These are phyloP conservation scores for Triplophysa bombifrons DNA, from an alignment of 2,797 vertebrate species.

Conservation along the genomic window DNA sequence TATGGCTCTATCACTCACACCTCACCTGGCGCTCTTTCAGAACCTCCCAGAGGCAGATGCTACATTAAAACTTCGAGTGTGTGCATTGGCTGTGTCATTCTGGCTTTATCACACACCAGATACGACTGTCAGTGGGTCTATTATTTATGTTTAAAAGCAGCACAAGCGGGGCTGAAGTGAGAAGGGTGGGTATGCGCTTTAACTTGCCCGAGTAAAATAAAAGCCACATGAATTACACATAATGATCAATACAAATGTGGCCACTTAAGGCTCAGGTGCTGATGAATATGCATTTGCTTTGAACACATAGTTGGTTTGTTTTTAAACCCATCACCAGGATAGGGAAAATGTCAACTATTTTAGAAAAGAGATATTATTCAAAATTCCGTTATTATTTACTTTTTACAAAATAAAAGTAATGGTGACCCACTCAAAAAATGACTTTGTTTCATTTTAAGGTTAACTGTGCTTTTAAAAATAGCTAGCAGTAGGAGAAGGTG, in stretches of 20 bases:
- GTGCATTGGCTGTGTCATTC: background rate
- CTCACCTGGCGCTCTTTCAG: constrained; percentile 1
- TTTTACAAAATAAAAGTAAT: background rate
- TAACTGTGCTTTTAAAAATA: too few relatives aligned
- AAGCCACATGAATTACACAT: constrained; percentile 78
- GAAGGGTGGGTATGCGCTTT: constrained; percentile 69
- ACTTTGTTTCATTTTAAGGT: background rate
- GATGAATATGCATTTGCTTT: constrained; percentile 80
- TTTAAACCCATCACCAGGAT: background rate
- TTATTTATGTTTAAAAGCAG: background rate
- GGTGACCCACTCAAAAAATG: background rate
- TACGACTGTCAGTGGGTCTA: constrained; percentile 29
- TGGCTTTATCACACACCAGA: background rate
- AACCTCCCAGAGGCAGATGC: background rate
- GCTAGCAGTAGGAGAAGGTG: background rate
- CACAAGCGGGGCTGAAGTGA: constrained; percentile 55
- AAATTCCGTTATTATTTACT: too few relatives aligned
- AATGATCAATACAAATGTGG: constrained; percentile 71
- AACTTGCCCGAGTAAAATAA: constrained; percentile 78
- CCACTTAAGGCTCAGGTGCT: constrained; percentile 54
- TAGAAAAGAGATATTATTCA: background rate
- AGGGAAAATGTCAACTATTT: background rate
- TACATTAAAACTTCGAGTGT: constrained; percentile 7
- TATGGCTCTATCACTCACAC: constrained; percentile 7
- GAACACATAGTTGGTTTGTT: constrained; percentile 18